A percentile compares a stretch with the other conserved stretches of the same genome.
phyloP scores from a whole-genome alignment of 2,888 invertebrate species.

The Troides aeacus region DNA sequence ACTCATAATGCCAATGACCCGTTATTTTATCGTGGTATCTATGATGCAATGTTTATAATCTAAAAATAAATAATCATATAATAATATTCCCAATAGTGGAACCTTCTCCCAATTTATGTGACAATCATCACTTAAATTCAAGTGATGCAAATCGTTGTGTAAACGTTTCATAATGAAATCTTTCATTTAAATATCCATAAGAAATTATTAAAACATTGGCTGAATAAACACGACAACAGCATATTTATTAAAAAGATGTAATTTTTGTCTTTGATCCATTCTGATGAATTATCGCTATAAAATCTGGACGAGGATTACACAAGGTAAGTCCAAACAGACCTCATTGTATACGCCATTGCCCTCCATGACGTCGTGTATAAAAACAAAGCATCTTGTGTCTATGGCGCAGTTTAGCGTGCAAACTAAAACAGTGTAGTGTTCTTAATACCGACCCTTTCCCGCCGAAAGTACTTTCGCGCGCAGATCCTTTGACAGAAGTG shows the following conservation, averaged over 20 bases:
- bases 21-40: background rate
- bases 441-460: constrained; percentile 29
- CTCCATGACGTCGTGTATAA: constrained; percentile 53
- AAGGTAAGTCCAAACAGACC: constrained; percentile 29
- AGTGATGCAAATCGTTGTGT: too few relatives aligned
- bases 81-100: too few relatives aligned
- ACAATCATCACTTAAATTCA: too few relatives aligned
- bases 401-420: constrained; percentile 57
- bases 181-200: too few relatives aligned
- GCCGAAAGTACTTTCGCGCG: constrained; percentile 23
- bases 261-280: too few relatives aligned
- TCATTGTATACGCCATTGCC: constrained; percentile 45
- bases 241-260: too few relatives aligned
- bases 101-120: too few relatives aligned
- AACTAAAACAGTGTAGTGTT: constrained; percentile 48
- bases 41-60: background rate
- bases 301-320: too few relatives aligned
- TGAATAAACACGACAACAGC: too few relatives aligned
- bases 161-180: too few relatives aligned
- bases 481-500: constrained; percentile 10
- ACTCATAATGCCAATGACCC: constrained; percentile 4
- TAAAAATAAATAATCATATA: background rate
- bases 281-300: too few relatives aligned
- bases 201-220: too few relatives aligned
- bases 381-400: constrained; percentile 57